A percentile compares a stretch with the other conserved stretches of the same genome.
phyloP scores from a whole-genome alignment of 2,888 invertebrate genomes.

The Leptinotarsa juncta region DNA sequence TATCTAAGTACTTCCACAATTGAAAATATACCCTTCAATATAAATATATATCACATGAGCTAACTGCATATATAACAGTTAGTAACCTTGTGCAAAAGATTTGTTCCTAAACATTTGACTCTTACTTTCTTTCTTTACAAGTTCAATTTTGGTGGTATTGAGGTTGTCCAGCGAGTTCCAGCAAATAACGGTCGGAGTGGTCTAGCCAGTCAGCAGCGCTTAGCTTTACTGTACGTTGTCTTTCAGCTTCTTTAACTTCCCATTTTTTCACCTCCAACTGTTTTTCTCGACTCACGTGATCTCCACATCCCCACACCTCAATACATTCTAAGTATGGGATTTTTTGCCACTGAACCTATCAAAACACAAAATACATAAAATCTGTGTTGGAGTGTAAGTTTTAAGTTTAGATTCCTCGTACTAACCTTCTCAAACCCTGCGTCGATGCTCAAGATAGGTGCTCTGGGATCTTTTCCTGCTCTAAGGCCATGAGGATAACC shows the following conservation, averaged over 20 bases:
- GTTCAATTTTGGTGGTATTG: slow-evolving; percentile 76
- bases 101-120: background rate
- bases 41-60: background rate
- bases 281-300: slow-evolving; percentile 79
- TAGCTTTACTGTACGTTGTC: slow-evolving; percentile 85
- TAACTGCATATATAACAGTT: background rate
- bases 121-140: slow-evolving; percentile 26
- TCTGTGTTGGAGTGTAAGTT: no score
- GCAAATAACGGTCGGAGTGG: slow-evolving; percentile 91
- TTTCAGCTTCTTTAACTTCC: slow-evolving; percentile 87
- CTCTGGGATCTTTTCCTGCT: slow-evolving; percentile 83
- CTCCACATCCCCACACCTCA: slow-evolving; percentile 90
- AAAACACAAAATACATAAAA: slow-evolving; percentile 7
- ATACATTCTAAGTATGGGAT: slow-evolving; percentile 73
- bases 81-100: background rate
- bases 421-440: slow-evolving; percentile 76
- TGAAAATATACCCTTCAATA: background rate
- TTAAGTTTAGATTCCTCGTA: background rate
- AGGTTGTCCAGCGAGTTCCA: slow-evolving; percentile 87
- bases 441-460: slow-evolving; percentile 79
- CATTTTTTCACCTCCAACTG: slow-evolving; percentile 88
- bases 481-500: slow-evolving; percentile 88
- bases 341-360: slow-evolving; percentile 73
- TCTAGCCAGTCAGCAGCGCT: slow-evolving; percentile 94
- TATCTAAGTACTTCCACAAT: slow-evolving; percentile 13